These are phyloP conservation scores for Spilarctia lutea DNA, from an alignment of 2,888 invertebrate species.

Conservation along the genomic window DNA sequence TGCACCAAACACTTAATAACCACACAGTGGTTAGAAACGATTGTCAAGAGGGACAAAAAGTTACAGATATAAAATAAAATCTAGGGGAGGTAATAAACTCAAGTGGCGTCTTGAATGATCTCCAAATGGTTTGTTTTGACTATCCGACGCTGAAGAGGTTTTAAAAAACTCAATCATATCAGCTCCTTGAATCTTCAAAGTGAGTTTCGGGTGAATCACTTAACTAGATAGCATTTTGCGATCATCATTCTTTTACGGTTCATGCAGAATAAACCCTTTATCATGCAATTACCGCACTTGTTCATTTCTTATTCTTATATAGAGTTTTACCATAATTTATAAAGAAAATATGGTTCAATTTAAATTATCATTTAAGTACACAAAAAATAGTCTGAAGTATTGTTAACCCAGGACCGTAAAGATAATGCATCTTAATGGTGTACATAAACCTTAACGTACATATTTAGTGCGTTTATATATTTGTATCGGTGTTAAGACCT, in stretches of 20 bases:
- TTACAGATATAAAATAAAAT: slow-evolving; percentile 77
- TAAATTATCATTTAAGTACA: slow-evolving; percentile 53
- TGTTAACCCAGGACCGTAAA: slow-evolving; percentile 47
- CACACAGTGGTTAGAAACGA: slow-evolving; percentile 50
- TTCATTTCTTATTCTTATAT: slow-evolving; percentile 19
- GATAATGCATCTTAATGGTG: slow-evolving; percentile 66
- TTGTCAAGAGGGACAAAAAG: slow-evolving; percentile 55
- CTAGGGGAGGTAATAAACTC: slow-evolving; percentile 69
- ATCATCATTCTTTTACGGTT: slow-evolving; percentile 2
- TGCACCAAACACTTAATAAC: slow-evolving; percentile 34
- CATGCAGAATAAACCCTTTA: not conserved
- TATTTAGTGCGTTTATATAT: slow-evolving; percentile 41
- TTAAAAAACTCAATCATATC: slow-evolving; percentile 67
- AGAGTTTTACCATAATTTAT: slow-evolving; percentile 31
- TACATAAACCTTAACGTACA: slow-evolving; percentile 52
- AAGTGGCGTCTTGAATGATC: slow-evolving; percentile 76
- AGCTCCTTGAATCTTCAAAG: slow-evolving; percentile 72
- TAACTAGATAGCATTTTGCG: slow-evolving; percentile 33
- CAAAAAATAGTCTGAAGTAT: slow-evolving; percentile 43
- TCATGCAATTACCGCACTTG: not conserved
- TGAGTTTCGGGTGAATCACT: slow-evolving; percentile 49
- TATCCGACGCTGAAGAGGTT: slow-evolving; percentile 70
- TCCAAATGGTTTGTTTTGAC: slow-evolving; percentile 85
- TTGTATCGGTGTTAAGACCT: slow-evolving; percentile 29
- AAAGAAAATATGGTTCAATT: slow-evolving; percentile 44